Evolutionary conservation across 1,140 invertebrate genomes (phyloP), one percentile per base, ranked within the genome.

Genomic region (Chrysopa pallens): DNA sequence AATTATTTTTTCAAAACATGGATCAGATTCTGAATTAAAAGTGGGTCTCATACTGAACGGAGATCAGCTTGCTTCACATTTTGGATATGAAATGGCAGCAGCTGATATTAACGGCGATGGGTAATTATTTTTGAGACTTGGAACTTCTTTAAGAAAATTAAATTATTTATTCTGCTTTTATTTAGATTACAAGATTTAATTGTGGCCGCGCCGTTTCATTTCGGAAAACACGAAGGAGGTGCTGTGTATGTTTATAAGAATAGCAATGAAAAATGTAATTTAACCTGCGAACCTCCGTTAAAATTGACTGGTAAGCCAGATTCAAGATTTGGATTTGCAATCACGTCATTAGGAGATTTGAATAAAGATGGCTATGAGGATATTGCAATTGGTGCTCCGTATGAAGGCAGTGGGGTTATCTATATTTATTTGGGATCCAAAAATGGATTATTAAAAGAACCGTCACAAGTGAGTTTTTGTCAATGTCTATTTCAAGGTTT

Each of bases 161-260:
- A 11, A 36, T 42, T 40, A n/a, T 15, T 44, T 23, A 15, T 39
- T 36, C 2, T 29, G 31, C 37, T 49, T 39, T 44, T 42, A 66
- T 70, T 46, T 54, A 88, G 84, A 29, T 64, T 74, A 47, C 74
- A 82, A 14, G 92, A 96, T 67, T 64, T 96, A 7, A 67, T 93
- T 37, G 84, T 94, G 1, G 84, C 84, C 14, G 89, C 91, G 8
- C 92, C 92, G 11, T 90, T 93, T 61, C 93, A 88, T 55, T 93
- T 90, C 56, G 70, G 69, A 7, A 75, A 76, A 47, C 73, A 73
- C 23, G 65, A 72, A 36, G 91, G 88, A 31, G 92, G 92, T 27
- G 87, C 90, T 4, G 85, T 93, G 13, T 95, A 94, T 52, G 62
- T 95, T 27, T 96, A 88, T 55, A 62, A 85, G 54, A 80, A 86